Conservation (phyloP, 2,113 vertebrate species). For the Oriolus oriolus region DNA sequence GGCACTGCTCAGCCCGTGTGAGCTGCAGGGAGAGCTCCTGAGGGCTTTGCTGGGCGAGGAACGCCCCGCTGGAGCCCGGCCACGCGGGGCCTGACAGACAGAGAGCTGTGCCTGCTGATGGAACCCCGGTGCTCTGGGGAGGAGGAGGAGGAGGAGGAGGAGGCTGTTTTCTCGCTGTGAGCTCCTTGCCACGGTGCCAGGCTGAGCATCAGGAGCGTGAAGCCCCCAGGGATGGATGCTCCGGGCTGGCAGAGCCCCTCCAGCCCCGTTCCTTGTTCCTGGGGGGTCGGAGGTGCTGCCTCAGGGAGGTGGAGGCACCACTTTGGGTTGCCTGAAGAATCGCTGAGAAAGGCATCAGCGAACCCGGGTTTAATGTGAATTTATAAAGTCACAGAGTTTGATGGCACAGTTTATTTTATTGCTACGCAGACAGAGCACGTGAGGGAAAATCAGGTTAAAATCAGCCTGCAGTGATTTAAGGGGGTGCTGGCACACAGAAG, state of each 20-base stretch:
- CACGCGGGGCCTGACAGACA: background rate
- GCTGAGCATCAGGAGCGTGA: background rate
- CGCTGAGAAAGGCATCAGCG: background rate
- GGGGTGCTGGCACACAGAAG: background rate
- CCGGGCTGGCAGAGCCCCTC: background rate
- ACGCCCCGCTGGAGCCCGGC: background rate
- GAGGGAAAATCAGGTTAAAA: background rate
- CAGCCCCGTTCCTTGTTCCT: background rate
- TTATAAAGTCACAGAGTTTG: background rate
- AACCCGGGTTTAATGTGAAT: background rate
- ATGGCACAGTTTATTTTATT: background rate
- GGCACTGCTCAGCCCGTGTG: background rate
- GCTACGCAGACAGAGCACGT: rapidly evolving
- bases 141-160: background rate
- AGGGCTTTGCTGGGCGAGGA: background rate
- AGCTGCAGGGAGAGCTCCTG: background rate
- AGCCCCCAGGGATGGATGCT: background rate
- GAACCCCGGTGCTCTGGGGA: rapidly evolving
- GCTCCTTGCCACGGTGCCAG: background rate
- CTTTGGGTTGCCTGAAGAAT: rapidly evolving
- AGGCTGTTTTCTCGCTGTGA: rapidly evolving
- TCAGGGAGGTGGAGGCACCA: background rate
- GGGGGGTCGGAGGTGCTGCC: background rate
- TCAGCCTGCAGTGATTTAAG: rapidly evolving
- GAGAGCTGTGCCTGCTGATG: rapidly evolving